phyloP scores from a whole-genome alignment of 1,140 invertebrate species.

The Pseudomyrmex cubaensis region DNA sequence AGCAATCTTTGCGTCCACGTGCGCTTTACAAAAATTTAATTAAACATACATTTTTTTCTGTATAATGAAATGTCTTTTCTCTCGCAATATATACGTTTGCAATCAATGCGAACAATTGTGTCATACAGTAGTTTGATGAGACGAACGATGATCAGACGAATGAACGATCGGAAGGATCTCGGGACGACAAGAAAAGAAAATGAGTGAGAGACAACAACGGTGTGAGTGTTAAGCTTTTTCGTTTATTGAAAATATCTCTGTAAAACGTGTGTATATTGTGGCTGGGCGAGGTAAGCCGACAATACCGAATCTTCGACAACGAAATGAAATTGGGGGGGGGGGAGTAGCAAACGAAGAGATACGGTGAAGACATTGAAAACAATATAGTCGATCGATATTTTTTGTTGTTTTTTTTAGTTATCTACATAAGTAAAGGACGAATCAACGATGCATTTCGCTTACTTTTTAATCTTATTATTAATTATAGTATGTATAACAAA shows the following conservation, averaged over 20 bases:
- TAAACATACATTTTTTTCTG: too few relatives aligned
- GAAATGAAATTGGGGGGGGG: slow-evolving; percentile 73
- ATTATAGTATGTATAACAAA: slow-evolving; percentile 84
- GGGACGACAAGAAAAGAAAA: background rate
- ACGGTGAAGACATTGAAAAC: slow-evolving; percentile 78
- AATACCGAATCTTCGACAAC: slow-evolving; percentile 78
- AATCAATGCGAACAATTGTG: too few relatives aligned
- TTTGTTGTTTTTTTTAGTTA: slow-evolving; percentile 58
- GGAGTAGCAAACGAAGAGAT: slow-evolving; percentile 75
- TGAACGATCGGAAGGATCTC: background rate
- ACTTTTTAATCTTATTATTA: slow-evolving; percentile 82
- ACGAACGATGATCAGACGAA: background rate
- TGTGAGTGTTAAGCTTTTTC: slow-evolving; percentile 81
- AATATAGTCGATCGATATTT: slow-evolving; percentile 75
- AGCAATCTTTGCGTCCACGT: too few relatives aligned
- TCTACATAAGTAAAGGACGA: slow-evolving; percentile 80
- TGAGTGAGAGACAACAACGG: slow-evolving; percentile 65
- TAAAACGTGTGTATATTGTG: slow-evolving; percentile 82
- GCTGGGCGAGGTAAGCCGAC: slow-evolving; percentile 80
- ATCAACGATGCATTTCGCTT: slow-evolving; percentile 81
- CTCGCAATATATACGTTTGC: too few relatives aligned
- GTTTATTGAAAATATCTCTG: slow-evolving; percentile 83
- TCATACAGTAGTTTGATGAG: background rate
- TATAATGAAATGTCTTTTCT: too few relatives aligned
- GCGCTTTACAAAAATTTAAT: too few relatives aligned